Base-by-base conservation (phyloP, 1,140 invertebrate genomes). In the Drosophila suzukii region DNA sequence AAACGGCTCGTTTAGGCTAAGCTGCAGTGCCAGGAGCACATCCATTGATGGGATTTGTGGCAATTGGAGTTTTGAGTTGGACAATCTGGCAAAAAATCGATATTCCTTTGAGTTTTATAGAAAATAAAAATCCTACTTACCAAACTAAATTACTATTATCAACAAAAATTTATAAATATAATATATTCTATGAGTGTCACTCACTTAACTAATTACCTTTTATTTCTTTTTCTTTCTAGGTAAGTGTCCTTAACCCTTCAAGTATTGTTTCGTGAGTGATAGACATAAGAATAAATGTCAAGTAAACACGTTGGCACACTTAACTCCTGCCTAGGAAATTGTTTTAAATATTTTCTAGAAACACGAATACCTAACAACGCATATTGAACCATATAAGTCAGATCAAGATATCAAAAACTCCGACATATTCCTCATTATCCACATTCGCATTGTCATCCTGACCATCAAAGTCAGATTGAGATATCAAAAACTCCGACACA, bases 171-270 rank as follows among this genome's bases (percentile, higher is more conserved):
- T 2, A 44, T 20, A 44, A 6, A 2, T 44, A 41, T n/a, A 15
- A 17, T 44, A 44, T 11, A 11, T n/a, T 49, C 8, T n/a, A 49
- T n/a, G 10, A 8, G 13, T n/a, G 7, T 5, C n/a, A 17, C 32
- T 6, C 36, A 15, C 36, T 3, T 38, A 6, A 27, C 55, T 73
- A 60, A 73, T 59, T 46, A 36, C 6, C 10, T 44, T 7, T 36
- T 13, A 67, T 20, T 0, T 43, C 41, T 38, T 54, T 85, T 38
- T 86, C 74, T 5, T 86, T 85, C 51, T 63, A 86, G 82, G 82
- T 85, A 85, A 85, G 82, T 86, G 66, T 71, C 17, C 4, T 32
- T 47, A 39, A 38, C 34, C 47, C 56, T 65, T 72, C 17, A 30
- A 32, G 24, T 15, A 12, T 55, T 61, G 47, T 65, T 81, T 70